These are phyloP conservation scores for Pelvicachromis taeniatus DNA, from an alignment of 2,113 vertebrate genomes.

Conservation along the genomic window DNA sequence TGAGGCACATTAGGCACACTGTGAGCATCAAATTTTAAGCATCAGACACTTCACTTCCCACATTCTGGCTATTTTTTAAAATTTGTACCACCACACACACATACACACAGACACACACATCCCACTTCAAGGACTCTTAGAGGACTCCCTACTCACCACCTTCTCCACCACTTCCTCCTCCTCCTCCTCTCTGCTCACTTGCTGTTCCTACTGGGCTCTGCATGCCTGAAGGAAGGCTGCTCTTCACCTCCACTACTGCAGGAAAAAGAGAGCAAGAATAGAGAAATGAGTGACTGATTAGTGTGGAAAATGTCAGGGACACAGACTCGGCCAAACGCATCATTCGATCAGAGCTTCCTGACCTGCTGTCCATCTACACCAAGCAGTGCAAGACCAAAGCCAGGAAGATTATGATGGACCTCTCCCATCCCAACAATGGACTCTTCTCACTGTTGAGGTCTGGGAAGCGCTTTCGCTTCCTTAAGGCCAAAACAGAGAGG, in stretches of 20 bases:
- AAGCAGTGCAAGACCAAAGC: too few species aligned
- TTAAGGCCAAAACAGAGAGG: too few species aligned
- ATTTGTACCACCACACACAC: not conserved
- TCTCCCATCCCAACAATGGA: too few species aligned
- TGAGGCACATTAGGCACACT: not conserved
- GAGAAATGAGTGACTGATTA: constrained; percentile 1
- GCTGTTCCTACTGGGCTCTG: constrained; percentile 73
- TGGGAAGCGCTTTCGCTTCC: too few species aligned
- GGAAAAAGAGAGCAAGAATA: not conserved
- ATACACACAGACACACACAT: not conserved
- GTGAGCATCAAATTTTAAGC: not conserved
- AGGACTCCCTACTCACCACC: constrained; percentile 41
- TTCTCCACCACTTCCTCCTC: constrained; percentile 40
- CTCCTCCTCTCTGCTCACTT: constrained; percentile 65
- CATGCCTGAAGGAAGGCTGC: constrained; percentile 81
- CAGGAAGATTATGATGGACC: too few species aligned
- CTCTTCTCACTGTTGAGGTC: too few species aligned
- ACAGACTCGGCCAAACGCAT: not conserved
- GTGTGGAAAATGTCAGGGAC: not conserved
- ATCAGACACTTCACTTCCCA: not conserved
- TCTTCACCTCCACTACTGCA: constrained; percentile 84
- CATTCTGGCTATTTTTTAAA: not conserved
- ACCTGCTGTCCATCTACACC: too few species aligned
- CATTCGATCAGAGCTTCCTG: too few species aligned
- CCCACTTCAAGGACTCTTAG: not conserved